These are phyloP conservation scores for Pomatostomus ruficeps DNA, from an alignment of 2,113 vertebrate species.

Conservation along the genomic window DNA sequence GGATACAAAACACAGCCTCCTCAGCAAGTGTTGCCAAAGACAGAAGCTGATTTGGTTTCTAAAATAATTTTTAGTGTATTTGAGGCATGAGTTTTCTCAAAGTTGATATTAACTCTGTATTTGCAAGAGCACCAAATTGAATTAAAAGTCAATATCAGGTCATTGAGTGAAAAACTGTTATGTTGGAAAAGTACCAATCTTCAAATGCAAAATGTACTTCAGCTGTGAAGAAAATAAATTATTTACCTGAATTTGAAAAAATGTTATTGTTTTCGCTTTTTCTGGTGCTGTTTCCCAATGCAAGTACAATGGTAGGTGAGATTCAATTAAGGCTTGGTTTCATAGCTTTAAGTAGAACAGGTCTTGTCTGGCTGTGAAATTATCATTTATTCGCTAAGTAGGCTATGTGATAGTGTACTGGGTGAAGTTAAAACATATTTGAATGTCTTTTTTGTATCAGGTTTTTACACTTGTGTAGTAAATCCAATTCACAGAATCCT, in stretches of 20 bases:
- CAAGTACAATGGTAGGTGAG: background rate
- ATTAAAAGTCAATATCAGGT: background rate
- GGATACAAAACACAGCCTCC: background rate
- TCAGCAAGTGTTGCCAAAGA: background rate
- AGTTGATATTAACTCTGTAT: background rate
- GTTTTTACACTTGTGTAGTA: background rate
- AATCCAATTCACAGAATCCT: background rate
- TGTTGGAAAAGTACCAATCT: background rate
- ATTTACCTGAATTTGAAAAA: background rate
- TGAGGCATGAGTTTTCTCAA: background rate
- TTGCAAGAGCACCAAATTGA: background rate
- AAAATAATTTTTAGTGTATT: background rate
- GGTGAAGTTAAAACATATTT: background rate
- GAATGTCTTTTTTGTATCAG: background rate
- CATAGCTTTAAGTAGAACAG: background rate
- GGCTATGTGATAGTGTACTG: background rate
- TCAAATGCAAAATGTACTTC: background rate
- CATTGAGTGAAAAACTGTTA: background rate
- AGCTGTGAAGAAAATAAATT: background rate
- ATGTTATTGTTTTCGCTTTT: background rate
- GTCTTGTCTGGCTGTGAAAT: background rate
- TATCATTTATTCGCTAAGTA: background rate
- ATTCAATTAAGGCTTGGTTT: background rate
- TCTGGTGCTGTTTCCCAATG: background rate
- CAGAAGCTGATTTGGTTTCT: background rate